Evolutionary conservation across 2,888 invertebrate species (phyloP).

Genomic region (Apotomis capreana): DNA sequence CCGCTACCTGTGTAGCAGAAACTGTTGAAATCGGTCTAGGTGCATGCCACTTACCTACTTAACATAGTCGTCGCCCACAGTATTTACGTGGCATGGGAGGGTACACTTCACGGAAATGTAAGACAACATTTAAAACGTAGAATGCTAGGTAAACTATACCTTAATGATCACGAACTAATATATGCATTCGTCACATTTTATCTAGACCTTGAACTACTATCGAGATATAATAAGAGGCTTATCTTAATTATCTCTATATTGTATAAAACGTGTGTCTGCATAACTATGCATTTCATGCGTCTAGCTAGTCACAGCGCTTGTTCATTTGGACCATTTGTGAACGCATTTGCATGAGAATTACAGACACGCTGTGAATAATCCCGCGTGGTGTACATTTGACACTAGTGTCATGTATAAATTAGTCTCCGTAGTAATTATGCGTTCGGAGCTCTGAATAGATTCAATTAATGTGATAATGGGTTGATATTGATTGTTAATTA

Average conservation of each 20-base stretch:
- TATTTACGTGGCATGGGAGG: no score
- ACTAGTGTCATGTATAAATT: neutral
- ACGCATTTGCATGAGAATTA: constrained; percentile 17
- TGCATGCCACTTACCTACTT: no score
- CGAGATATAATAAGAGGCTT: constrained; percentile 9
- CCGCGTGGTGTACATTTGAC: neutral
- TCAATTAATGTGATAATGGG: neutral
- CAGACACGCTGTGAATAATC: neutral
- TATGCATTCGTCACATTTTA: constrained; percentile 9
- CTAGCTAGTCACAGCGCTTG: neutral
- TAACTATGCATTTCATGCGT: neutral
- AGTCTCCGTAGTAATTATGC: neutral
- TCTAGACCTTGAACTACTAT: constrained; percentile 13
- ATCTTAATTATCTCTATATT: constrained; percentile 24
- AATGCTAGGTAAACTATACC: no score
- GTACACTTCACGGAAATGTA: no score
- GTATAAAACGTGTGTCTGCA: neutral
- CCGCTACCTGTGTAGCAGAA: no score
- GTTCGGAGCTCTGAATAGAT: neutral
- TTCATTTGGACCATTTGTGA: constrained; percentile 16
- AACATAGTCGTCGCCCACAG: no score
- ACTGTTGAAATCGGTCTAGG: no score
- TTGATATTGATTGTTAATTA: no score
- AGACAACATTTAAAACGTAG: no score
- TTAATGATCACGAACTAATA: neutral